Conservation (phyloP, 2,113 vertebrate genomes). For the Alces alces region DNA sequence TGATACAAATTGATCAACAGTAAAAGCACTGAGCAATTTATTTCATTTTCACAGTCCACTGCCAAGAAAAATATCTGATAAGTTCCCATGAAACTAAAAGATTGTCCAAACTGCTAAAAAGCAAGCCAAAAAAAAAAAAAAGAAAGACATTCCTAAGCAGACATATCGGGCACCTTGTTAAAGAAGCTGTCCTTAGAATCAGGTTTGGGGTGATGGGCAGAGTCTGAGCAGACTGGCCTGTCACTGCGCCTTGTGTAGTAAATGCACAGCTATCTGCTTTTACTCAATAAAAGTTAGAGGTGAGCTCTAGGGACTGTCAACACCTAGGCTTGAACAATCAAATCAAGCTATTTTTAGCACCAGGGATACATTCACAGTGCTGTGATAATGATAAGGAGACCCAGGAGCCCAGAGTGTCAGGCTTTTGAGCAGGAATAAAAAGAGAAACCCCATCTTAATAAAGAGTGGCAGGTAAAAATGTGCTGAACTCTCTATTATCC, state of each 20-base stretch:
- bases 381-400: background rate
- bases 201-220: background rate
- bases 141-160: background rate
- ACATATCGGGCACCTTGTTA: background rate
- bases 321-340: background rate
- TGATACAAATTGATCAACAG: conserved; percentile 5
- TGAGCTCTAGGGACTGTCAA: background rate
- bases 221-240: background rate
- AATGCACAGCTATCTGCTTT: background rate
- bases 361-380: background rate
- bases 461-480: background rate
- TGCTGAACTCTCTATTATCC: background rate
- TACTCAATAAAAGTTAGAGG: background rate
- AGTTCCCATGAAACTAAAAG: background rate
- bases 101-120: background rate
- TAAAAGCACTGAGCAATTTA: conserved; percentile 5
- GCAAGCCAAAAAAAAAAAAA: background rate
- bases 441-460: background rate
- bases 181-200: background rate
- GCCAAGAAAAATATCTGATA: background rate
- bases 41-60: background rate
- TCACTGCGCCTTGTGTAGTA: background rate
- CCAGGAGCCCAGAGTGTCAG: background rate
- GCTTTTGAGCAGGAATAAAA: conserved; percentile 17
- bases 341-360: conserved; percentile 1